Percentiles rank a stretch among this genome's conserved stretches.
These are phyloP conservation scores for Tenebrosternarchus preto DNA, from an alignment of 2,113 vertebrate species.

Conservation along the genomic window DNA sequence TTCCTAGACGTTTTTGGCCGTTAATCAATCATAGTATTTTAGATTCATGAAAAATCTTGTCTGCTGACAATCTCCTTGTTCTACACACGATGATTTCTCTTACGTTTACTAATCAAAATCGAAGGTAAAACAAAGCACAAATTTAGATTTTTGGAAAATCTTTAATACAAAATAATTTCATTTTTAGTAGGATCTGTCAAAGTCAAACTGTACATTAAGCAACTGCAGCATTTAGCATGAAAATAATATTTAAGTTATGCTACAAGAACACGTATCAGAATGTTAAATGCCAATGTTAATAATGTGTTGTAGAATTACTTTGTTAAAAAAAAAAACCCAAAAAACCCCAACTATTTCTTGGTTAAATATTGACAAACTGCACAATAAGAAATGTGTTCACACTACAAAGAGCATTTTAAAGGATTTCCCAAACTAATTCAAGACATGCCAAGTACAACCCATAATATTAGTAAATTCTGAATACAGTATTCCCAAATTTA, in stretches of 20 bases:
- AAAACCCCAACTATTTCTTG: neutral
- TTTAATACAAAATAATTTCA: slow-evolving; percentile 31
- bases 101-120: too few species aligned
- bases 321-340: neutral
- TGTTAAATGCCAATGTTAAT: neutral
- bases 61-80: too few species aligned
- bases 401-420: neutral
- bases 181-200: neutral
- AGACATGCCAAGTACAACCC: too few species aligned
- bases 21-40: too few species aligned
- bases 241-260: neutral
- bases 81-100: too few species aligned
- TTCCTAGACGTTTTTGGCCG: too few species aligned
- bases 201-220: slow-evolving; percentile 26
- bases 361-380: neutral
- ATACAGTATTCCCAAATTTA: too few species aligned
- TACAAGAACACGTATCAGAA: neutral
- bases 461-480: too few species aligned
- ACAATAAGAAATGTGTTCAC: neutral
- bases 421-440: neutral
- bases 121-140: neutral
- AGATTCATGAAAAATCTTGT: too few species aligned
- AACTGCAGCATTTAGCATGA: neutral
- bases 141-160: neutral
- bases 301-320: neutral